Evolutionary conservation across 2,797 vertebrate species (phyloP).

Genomic region (Megaceryle alcyon): DNA sequence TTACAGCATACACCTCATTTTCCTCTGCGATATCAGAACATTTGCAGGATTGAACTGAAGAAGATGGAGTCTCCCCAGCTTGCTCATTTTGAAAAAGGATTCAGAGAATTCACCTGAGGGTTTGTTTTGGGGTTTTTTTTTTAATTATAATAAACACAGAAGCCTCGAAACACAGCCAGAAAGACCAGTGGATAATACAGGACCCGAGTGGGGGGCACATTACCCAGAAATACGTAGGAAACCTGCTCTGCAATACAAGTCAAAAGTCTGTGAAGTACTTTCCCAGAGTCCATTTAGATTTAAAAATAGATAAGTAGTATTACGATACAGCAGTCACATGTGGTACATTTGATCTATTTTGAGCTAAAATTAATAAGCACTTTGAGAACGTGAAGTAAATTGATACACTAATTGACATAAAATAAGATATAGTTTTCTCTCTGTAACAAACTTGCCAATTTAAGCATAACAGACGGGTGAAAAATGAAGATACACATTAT

Average conservation of each 20-base stretch:
- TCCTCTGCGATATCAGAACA: background rate
- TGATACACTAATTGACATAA: slow-evolving; percentile 67
- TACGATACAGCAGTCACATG: slow-evolving; percentile 71
- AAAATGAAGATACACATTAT: background rate
- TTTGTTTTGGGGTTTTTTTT: background rate
- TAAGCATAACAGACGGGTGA: background rate
- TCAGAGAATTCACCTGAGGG: background rate
- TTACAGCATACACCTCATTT: background rate
- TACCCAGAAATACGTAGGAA: slow-evolving; percentile 20
- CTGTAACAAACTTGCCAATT: background rate
- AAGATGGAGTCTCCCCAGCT: background rate
- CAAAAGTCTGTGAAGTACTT: slow-evolving; percentile 59
- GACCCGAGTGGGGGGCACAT: background rate
- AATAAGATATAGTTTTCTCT: slow-evolving; percentile 47
- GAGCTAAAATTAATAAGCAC: slow-evolving; percentile 71
- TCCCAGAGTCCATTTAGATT: slow-evolving; percentile 64
- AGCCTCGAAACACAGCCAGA: background rate
- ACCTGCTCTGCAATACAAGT: slow-evolving; percentile 7
- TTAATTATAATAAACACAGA: background rate
- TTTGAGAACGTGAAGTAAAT: slow-evolving; percentile 63
- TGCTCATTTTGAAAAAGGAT: background rate
- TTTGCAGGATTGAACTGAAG: background rate
- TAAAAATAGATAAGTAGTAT: slow-evolving; percentile 70
- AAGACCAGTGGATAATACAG: background rate
- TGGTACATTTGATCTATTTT: slow-evolving; percentile 61